These are phyloP conservation scores for Vulpes vulpes DNA, from an alignment of 2,113 vertebrate genomes.

Conservation along the genomic window DNA sequence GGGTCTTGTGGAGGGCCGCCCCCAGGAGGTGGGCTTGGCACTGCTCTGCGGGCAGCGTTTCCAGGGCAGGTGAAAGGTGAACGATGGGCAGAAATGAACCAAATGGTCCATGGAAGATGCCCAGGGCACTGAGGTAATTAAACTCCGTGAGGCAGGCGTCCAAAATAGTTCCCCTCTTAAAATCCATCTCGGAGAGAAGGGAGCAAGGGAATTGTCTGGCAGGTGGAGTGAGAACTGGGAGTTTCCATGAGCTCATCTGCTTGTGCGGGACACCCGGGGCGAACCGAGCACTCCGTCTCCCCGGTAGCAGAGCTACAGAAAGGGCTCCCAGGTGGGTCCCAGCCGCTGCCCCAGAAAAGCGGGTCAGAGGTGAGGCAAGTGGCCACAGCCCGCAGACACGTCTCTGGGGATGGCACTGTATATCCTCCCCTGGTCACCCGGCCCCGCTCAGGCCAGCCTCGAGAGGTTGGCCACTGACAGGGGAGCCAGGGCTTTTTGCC, in stretches of 20 bases:
- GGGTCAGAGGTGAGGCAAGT: not conserved
- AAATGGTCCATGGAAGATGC: not conserved
- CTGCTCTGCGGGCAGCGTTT: not conserved
- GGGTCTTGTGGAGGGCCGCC: not conserved
- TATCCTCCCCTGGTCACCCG: rapidly evolving
- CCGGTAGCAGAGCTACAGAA: rapidly evolving
- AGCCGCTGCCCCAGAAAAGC: not conserved
- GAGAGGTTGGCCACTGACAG: not conserved
- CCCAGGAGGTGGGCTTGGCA: rapidly evolving
- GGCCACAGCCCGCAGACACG: rapidly evolving
- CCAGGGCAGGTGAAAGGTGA: not conserved
- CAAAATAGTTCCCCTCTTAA: not conserved
- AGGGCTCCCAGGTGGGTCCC: not conserved
- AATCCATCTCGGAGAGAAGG: not conserved
- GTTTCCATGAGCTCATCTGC: not conserved
- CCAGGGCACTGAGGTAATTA: not conserved
- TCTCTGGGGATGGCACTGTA: not conserved
- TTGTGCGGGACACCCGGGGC: not conserved
- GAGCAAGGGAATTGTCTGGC: not conserved
- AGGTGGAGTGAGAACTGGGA: not conserved
- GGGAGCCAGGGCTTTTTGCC: rapidly evolving
- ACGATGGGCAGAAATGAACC: not conserved
- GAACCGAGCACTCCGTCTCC: rapidly evolving
- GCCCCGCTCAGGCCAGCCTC: rapidly evolving
- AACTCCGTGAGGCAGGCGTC: not conserved